Evolutionary conservation across 2,888 invertebrate species (phyloP).

Genomic region (Hypselothyrea guttata): DNA sequence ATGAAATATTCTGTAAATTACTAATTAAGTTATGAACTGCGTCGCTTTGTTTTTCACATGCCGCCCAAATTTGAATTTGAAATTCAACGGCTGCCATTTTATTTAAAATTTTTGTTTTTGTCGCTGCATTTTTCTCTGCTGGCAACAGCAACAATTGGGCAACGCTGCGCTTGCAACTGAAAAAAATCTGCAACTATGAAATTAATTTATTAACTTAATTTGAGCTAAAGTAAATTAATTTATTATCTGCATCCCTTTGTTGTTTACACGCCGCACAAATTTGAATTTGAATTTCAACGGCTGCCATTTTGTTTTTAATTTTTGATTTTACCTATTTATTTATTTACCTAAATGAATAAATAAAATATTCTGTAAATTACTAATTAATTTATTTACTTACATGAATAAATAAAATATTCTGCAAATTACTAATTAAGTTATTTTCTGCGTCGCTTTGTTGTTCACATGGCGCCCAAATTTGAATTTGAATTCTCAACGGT

Average conservation of each 20-base stretch:
- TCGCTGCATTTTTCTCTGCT: slow-evolving; percentile 7
- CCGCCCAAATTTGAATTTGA: slow-evolving; percentile 47
- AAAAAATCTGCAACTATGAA: background rate
- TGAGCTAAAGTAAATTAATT: no score
- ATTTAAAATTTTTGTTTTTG: background rate
- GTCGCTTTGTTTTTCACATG: slow-evolving; percentile 48
- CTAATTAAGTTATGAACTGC: slow-evolving; percentile 32
- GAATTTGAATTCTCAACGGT: slow-evolving; percentile 32
- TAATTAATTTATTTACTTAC: no score
- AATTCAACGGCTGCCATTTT: slow-evolving; percentile 6
- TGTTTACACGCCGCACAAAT: no score
- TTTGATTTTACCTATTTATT: no score
- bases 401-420: no score
- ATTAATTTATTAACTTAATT: no score
- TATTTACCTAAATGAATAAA: no score
- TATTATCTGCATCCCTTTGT: no score
- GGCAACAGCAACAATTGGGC: slow-evolving; percentile 17
- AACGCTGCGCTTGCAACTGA: slow-evolving; percentile 13
- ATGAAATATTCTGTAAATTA: no score
- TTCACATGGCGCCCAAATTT: slow-evolving; percentile 47
- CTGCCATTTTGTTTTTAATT: no score
- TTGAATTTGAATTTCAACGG: no score
- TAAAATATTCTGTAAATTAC: no score
- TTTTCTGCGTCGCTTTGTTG: slow-evolving; percentile 50
- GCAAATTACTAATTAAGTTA: background rate